phyloP scores from a whole-genome alignment of 2,113 vertebrate genomes.

The Naja naja region DNA sequence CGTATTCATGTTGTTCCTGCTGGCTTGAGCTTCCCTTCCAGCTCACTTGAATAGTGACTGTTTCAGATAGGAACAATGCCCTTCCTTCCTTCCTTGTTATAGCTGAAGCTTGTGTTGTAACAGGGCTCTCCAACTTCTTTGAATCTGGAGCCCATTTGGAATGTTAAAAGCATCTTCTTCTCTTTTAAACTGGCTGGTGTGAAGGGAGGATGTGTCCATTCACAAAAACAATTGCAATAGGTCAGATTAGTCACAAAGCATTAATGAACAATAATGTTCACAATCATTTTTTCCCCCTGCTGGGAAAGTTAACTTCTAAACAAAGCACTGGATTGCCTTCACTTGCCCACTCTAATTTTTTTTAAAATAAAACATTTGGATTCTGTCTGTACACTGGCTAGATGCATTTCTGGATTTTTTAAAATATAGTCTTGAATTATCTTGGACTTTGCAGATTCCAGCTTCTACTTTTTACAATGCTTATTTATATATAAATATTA shows the following conservation, averaged over 20 bases:
- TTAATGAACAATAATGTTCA: neutral
- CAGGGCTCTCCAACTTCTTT: neutral
- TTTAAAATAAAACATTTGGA: neutral
- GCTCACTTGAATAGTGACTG: neutral
- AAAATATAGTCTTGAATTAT: neutral
- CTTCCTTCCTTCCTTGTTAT: neutral
- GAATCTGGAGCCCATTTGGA: neutral
- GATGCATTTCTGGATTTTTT: neutral
- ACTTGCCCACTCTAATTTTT: neutral
- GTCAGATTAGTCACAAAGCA: neutral
- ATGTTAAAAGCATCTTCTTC: neutral
- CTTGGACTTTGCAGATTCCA: neutral
- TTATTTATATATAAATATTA: neutral
- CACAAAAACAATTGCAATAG: neutral
- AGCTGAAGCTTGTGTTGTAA: neutral
- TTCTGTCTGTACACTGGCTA: neutral
- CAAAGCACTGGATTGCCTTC: neutral
- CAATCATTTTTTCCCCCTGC: neutral
- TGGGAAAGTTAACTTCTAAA: neutral
- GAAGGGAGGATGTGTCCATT: neutral
- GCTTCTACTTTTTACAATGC: neutral
- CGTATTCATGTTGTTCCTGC: neutral
- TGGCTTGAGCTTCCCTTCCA: neutral
- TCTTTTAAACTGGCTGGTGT: neutral
- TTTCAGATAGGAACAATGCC: neutral